Conservation (phyloP, 2,113 vertebrate species). For the Chamaea fasciata region DNA sequence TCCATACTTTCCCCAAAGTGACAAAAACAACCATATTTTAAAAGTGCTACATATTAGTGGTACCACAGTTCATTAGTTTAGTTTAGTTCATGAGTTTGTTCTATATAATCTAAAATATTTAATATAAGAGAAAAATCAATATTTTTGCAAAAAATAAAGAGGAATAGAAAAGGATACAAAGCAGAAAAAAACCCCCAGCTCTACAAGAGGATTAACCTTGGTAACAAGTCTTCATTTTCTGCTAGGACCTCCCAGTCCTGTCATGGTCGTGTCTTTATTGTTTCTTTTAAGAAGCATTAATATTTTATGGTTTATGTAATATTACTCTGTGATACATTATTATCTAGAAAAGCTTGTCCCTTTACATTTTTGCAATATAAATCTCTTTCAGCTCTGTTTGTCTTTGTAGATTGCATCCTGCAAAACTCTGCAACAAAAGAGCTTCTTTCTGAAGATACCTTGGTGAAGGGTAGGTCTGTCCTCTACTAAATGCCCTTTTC, state of each 20-base stretch:
- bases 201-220: background rate
- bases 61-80: background rate
- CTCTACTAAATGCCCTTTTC: background rate
- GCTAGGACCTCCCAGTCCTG: background rate
- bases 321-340: background rate
- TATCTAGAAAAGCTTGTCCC: background rate
- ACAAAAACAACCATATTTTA: background rate
- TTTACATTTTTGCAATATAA: background rate
- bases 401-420: background rate
- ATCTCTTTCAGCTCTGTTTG: background rate
- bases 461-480: background rate
- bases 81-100: background rate
- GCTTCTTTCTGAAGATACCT: background rate
- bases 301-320: background rate
- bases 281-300: background rate
- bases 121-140: background rate
- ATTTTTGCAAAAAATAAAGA: background rate
- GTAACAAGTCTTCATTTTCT: background rate
- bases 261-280: background rate
- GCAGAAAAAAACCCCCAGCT: fast-evolving
- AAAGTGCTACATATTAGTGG: background rate
- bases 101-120: background rate
- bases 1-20: background rate
- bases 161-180: background rate
- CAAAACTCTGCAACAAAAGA: background rate